These are phyloP conservation scores for Macaca nemestrina DNA, from an alignment of 2,113 vertebrate genomes.

Conservation along the genomic window DNA sequence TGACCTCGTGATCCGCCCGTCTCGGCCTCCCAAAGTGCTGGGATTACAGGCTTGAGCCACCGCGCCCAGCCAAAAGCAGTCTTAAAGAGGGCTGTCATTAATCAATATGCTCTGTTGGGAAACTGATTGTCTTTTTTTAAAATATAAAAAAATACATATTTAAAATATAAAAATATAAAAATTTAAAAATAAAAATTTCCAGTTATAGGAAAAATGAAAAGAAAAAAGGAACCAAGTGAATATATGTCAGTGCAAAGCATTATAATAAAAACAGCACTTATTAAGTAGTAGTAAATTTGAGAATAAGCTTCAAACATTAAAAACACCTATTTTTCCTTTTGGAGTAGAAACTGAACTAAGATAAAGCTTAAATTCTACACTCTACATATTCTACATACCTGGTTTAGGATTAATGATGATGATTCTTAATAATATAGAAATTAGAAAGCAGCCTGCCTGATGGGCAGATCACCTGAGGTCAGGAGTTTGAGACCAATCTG, in stretches of 20 bases:
- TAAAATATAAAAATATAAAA: no score
- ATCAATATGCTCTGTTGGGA: neutral
- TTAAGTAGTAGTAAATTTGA: neutral
- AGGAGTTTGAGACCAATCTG: neutral
- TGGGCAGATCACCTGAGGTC: neutral
- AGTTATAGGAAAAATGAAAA: neutral
- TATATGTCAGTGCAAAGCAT: neutral
- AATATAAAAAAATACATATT: neutral
- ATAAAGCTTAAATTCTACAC: neutral
- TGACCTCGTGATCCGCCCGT: no score
- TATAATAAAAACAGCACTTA: neutral
- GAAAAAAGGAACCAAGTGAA: neutral
- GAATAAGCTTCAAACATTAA: neutral
- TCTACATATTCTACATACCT: neutral
- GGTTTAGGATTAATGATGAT: neutral
- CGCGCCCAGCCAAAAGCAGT: neutral
- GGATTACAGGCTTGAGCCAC: no score
- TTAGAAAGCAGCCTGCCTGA: neutral
- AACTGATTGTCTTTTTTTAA: neutral
- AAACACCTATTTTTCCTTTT: neutral
- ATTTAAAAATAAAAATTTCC: neutral
- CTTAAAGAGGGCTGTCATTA: conserved; percentile 1
- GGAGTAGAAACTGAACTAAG: neutral
- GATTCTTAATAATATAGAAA: neutral
- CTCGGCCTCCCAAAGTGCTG: no score